A percentile compares a stretch with the other conserved stretches of the same genome.
Conservation (phyloP, 2,113 vertebrate genomes). For the Syngnathoides biaculeatus region DNA sequence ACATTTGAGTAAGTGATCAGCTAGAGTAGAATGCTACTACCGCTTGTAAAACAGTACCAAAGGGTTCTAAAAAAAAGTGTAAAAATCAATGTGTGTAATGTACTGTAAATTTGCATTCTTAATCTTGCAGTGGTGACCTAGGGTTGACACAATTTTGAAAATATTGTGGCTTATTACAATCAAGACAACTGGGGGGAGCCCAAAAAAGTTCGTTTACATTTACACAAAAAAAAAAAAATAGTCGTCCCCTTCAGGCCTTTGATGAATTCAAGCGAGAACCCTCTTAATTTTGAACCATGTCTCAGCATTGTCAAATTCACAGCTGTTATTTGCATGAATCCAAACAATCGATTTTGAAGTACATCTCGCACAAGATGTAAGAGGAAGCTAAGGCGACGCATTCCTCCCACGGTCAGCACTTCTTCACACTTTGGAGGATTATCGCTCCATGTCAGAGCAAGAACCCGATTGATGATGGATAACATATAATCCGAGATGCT, state of each 20-base stretch:
- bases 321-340: too few relatives aligned
- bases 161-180: constrained; percentile 4
- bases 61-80: constrained; percentile 11
- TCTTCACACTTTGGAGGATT: neutral
- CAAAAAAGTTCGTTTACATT: neutral
- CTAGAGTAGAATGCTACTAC: constrained; percentile 34
- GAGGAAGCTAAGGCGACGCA: neutral
- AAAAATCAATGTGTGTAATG: constrained; percentile 53
- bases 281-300: neutral
- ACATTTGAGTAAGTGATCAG: neutral
- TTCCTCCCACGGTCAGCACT: neutral
- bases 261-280: neutral
- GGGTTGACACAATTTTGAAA: constrained; percentile 45
- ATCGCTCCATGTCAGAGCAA: neutral
- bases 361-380: neutral
- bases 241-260: neutral
- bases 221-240: too few relatives aligned
- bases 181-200: neutral
- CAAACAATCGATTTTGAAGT: too few relatives aligned
- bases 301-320: neutral
- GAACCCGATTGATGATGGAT: neutral
- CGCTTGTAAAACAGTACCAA: constrained; percentile 5
- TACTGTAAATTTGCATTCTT: constrained; percentile 51
- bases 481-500: neutral
- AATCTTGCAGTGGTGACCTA: constrained; percentile 47